These are phyloP conservation scores for Daubentonia madagascariensis DNA, from an alignment of 2,113 vertebrate genomes.

Conservation along the genomic window DNA sequence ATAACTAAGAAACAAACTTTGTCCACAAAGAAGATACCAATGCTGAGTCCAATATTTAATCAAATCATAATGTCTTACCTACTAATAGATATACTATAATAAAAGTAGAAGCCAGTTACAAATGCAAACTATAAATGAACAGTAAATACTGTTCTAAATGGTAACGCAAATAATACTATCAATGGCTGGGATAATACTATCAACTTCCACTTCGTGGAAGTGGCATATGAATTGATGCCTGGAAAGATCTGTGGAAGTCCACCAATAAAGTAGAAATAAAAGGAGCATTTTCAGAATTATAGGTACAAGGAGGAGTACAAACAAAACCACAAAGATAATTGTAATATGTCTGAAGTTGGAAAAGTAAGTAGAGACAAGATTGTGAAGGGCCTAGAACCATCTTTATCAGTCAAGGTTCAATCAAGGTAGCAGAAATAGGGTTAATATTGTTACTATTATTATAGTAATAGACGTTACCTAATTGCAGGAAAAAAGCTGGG, in stretches of 20 bases:
- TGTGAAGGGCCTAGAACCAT: neutral
- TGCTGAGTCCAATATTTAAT: neutral
- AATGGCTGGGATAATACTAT: accelerated
- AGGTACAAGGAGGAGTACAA: neutral
- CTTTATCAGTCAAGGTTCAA: neutral
- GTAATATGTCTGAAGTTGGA: neutral
- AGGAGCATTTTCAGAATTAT: too few relatives aligned
- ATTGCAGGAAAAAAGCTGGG: neutral
- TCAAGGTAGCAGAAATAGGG: neutral
- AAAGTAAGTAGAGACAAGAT: neutral
- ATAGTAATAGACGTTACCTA: neutral
- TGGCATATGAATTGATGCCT: neutral
- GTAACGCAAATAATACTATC: neutral
- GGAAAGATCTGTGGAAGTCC: neutral
- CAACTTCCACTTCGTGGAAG: neutral
- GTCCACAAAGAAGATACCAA: neutral
- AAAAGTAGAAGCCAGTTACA: neutral
- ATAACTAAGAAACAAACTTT: neutral
- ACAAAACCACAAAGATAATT: neutral
- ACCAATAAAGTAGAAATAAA: too few relatives aligned
- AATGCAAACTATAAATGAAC: neutral
- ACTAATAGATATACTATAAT: neutral
- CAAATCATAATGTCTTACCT: neutral
- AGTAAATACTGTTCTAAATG: neutral
- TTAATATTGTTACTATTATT: neutral